These are phyloP conservation scores for Drosophila teissieri DNA, from an alignment of 1,140 invertebrate genomes.

Conservation along the genomic window DNA sequence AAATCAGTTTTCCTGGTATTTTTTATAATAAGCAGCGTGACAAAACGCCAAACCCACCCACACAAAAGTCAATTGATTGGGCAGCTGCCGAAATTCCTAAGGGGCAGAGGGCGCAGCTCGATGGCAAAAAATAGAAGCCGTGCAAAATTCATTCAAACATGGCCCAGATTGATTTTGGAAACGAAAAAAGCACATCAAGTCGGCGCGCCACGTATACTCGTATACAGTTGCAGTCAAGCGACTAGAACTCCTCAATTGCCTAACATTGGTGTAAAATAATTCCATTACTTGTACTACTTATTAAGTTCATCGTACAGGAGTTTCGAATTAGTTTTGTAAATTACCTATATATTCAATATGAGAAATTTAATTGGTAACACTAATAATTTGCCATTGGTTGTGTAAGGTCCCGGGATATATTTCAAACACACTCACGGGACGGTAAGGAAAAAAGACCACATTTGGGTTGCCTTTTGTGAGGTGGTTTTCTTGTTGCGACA, in stretches of 20 bases:
- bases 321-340: not conserved
- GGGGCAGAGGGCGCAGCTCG: conserved; percentile 18
- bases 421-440: conserved; percentile 37
- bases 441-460: conserved; percentile 62
- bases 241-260: not conserved
- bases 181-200: conserved; percentile 49
- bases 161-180: conserved; percentile 66
- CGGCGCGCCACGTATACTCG: conserved; percentile 11
- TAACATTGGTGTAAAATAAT: no score
- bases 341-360: not conserved
- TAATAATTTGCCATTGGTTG: not conserved
- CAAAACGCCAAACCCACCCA: conserved; percentile 52
- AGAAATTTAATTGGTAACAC: not conserved
- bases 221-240: not conserved
- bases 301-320: no score
- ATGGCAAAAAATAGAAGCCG: conserved; percentile 69
- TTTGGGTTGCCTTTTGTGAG: conserved; percentile 64
- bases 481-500: conserved; percentile 71
- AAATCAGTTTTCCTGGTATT: conserved; percentile 74
- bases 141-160: conserved; percentile 74
- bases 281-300: no score
- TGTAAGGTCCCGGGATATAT: conserved; percentile 25
- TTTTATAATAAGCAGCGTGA: conserved; percentile 71
- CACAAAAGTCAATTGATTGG: conserved; percentile 56
- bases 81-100: conserved; percentile 57